phyloP scores from a whole-genome alignment of 1,140 invertebrate genomes.

The Steinernema feltiae region DNA sequence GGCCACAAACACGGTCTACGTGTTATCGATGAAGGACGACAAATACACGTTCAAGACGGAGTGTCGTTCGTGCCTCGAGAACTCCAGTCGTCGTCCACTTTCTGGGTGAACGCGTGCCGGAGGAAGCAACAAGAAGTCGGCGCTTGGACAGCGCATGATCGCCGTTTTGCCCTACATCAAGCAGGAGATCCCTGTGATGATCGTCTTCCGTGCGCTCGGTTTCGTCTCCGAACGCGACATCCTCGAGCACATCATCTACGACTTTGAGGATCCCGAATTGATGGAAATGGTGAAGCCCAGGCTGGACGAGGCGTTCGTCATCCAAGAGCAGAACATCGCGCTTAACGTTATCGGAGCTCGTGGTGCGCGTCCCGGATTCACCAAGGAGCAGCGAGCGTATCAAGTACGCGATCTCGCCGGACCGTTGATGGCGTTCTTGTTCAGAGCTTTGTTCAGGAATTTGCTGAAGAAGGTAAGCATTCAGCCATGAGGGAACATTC shows the following conservation, averaged over 20 bases:
- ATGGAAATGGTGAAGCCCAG: conserved; percentile 99
- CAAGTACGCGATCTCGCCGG: conserved; percentile 98
- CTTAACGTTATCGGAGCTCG: conserved; percentile 94
- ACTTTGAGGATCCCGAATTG: conserved; percentile 97
- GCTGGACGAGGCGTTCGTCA: conserved; percentile 96
- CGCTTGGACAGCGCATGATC: conserved; percentile 94
- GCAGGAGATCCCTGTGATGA: conserved; percentile 97
- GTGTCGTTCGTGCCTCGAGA: conserved; percentile 87
- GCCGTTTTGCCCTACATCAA: conserved; percentile 96
- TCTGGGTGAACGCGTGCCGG: conserved; percentile 89
- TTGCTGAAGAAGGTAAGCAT: conserved; percentile 74
- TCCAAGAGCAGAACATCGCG: conserved; percentile 94
- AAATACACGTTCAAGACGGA: conserved; percentile 97
- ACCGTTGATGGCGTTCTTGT: conserved; percentile 86
- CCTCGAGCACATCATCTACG: conserved; percentile 95
- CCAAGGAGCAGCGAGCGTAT: conserved; percentile 96
- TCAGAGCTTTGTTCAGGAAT: conserved; percentile 85
- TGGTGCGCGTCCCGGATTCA: conserved; percentile 90
- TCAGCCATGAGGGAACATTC: conserved; percentile 49
- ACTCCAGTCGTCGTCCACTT: conserved; percentile 79
- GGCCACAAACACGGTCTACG: conserved; percentile 98
- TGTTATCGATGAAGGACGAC: conserved; percentile 88
- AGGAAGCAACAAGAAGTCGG: conserved; percentile 72
- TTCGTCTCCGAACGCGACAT: conserved; percentile 98
- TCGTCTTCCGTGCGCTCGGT: conserved; percentile 87